A percentile compares a stretch with the other conserved stretches of the same genome.
Evolutionary conservation across 2,797 vertebrate species (phyloP).

Genomic region (Halcyon smyrnensis): DNA sequence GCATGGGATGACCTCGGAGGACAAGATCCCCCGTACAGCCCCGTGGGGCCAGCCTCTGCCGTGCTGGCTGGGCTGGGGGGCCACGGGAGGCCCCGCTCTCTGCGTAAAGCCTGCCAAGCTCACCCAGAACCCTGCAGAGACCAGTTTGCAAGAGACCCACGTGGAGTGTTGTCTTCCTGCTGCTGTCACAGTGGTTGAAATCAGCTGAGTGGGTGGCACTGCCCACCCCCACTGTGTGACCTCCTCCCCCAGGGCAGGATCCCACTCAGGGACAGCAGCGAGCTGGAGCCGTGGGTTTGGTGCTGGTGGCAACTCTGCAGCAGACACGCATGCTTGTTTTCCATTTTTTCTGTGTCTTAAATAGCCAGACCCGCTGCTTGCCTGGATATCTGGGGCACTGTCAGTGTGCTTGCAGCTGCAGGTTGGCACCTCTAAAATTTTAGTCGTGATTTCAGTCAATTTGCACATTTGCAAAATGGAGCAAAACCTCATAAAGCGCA

Average conservation of each 20-base stretch:
- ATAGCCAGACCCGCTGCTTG: background rate
- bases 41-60: background rate
- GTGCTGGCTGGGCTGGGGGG: background rate
- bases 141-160: rapidly evolving
- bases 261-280: rapidly evolving
- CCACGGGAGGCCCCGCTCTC: rapidly evolving
- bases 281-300: background rate
- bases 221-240: background rate
- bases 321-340: rapidly evolving
- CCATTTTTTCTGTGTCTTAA: background rate
- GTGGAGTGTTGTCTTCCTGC: background rate
- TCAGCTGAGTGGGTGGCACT: rapidly evolving
- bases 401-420: background rate
- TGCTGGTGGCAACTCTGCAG: background rate
- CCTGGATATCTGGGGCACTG: background rate
- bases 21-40: background rate
- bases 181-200: background rate
- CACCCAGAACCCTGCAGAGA: background rate
- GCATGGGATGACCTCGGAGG: background rate
- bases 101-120: background rate
- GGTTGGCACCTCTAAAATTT: constrained; percentile 39
- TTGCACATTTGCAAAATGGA: constrained; percentile 49
- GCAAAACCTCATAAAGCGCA: constrained; percentile 54
- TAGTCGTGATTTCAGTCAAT: constrained; percentile 31
- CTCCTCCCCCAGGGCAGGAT: background rate